Evolutionary conservation across 2,888 invertebrate genomes (phyloP).

Genomic region (Macaria notata): DNA sequence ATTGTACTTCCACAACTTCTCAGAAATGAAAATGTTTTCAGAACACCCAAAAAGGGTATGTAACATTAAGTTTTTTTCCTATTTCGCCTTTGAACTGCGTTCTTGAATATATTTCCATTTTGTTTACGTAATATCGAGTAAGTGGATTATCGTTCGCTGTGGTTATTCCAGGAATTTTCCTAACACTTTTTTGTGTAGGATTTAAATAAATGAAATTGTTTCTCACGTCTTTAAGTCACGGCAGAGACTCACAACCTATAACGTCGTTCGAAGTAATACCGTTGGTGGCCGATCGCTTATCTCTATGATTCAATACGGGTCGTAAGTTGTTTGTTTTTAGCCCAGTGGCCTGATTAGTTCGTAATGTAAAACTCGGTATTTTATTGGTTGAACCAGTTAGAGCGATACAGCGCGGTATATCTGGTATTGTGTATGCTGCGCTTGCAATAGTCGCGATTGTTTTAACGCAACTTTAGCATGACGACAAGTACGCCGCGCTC

Average conservation of each 20-base stretch:
- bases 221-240: too few species aligned
- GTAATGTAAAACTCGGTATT: conserved; percentile 15
- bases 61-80: not conserved
- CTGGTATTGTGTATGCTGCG: conserved; percentile 4
- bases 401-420: conserved; percentile 6
- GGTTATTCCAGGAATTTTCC: too few species aligned
- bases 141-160: not conserved
- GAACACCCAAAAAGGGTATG: too few species aligned
- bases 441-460: conserved; percentile 14
- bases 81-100: conserved; percentile 6
- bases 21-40: too few species aligned
- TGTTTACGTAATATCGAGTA: conserved; percentile 12
- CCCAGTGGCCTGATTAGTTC: conserved; percentile 19
- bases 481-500: conserved; percentile 9
- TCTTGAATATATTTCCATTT: conserved; percentile 8
- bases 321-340: conserved; percentile 18
- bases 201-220: too few species aligned
- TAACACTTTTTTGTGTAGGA: too few species aligned
- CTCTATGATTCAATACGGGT: conserved; percentile 16
- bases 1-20: too few species aligned
- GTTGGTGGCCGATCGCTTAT: conserved; percentile 19
- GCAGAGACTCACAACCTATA: not conserved
- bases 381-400: conserved; percentile 15
- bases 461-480: conserved; percentile 17
- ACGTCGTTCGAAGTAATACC: conserved; percentile 2